Percentiles rank a stretch among this genome's conserved stretches.
phyloP scores from a whole-genome alignment of 2,113 vertebrate genomes.

The Puma concolor region DNA sequence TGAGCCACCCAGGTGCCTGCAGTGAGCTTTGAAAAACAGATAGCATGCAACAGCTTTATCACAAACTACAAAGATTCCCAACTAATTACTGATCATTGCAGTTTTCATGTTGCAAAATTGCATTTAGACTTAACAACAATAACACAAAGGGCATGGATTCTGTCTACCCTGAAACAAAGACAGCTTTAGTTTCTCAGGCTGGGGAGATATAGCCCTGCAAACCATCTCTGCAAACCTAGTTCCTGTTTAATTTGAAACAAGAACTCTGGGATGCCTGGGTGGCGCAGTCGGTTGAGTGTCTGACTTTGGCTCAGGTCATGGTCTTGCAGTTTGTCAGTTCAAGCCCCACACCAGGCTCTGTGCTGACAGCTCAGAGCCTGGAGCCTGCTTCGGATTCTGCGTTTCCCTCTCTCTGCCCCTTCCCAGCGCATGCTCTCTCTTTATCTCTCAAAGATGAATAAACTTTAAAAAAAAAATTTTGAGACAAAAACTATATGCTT shows the following conservation, averaged over 20 bases:
- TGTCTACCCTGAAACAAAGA: background rate
- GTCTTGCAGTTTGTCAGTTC: too few species aligned
- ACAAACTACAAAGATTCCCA: background rate
- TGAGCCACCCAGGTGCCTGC: too few species aligned
- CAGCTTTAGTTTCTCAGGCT: background rate
- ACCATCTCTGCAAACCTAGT: background rate
- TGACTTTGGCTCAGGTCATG: too few species aligned
- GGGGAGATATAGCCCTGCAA: background rate
- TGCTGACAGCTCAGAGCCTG: too few species aligned
- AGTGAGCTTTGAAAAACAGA: background rate
- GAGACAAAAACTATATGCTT: background rate
- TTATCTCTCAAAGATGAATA: too few species aligned
- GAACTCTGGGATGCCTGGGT: background rate
- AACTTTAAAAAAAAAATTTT: background rate
- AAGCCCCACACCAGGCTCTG: too few species aligned
- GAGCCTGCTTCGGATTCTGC: too few species aligned
- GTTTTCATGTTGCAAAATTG: constrained; percentile 83
- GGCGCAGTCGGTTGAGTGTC: too few species aligned
- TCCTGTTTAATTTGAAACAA: background rate
- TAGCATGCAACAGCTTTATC: constrained; percentile 50
- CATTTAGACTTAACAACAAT: background rate
- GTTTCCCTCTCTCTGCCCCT: too few species aligned
- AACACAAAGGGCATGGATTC: background rate
- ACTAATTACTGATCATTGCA: constrained; percentile 55
- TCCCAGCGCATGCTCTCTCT: too few species aligned